A percentile compares a stretch with the other conserved stretches of the same genome.
Conservation (phyloP, 2,113 vertebrate species). For the Lagopus leucura region DNA sequence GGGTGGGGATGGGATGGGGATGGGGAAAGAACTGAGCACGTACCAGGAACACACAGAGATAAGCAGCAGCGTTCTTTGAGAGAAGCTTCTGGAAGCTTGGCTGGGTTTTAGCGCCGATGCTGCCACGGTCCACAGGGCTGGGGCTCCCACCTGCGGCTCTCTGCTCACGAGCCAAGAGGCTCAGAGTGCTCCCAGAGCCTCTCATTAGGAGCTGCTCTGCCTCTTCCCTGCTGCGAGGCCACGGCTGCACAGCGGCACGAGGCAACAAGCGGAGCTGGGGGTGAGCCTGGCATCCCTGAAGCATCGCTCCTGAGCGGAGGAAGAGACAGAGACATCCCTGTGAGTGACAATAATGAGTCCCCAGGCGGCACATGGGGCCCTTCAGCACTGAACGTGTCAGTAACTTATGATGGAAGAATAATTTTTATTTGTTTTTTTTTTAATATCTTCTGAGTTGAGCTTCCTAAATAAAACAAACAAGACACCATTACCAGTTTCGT, state of each 20-base stretch:
- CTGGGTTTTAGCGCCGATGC: fast-evolving
- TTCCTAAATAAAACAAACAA: neutral
- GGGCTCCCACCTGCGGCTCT: neutral
- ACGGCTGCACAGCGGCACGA: neutral
- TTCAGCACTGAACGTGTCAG: neutral
- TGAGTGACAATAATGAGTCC: constrained; percentile 57
- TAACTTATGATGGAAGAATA: neutral
- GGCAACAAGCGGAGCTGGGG: neutral
- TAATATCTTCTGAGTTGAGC: neutral
- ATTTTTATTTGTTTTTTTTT: no score
- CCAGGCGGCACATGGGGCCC: neutral
- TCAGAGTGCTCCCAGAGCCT: neutral
- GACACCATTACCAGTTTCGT: fast-evolving
- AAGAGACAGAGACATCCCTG: neutral
- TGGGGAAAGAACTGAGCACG: fast-evolving
- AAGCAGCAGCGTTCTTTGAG: fast-evolving
- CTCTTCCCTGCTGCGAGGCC: neutral
- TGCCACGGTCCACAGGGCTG: fast-evolving
- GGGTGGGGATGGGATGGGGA: neutral
- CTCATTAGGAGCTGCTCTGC: constrained; percentile 43
- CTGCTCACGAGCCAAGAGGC: neutral
- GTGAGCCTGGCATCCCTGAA: neutral
- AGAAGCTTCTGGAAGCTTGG: constrained; percentile 4
- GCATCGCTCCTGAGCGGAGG: neutral
- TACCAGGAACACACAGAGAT: neutral